Evolutionary conservation across 2,888 invertebrate genomes (phyloP).

Genomic region (Alitta virens): DNA sequence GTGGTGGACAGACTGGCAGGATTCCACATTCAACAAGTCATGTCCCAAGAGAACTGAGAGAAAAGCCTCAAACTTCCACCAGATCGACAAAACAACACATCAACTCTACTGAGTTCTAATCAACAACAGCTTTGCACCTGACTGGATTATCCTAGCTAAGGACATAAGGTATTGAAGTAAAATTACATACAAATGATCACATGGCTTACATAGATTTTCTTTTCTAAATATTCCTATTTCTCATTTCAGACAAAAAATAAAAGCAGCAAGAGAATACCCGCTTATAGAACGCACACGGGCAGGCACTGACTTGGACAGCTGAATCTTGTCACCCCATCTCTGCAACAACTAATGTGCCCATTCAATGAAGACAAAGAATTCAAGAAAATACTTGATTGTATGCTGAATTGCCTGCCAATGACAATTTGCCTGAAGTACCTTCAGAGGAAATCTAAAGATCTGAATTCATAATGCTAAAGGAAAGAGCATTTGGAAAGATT

Average conservation of each 20-base stretch:
- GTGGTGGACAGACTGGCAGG: conserved; percentile 86
- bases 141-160: conserved; percentile 84
- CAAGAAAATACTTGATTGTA: background rate
- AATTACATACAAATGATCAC: no score
- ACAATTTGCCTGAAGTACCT: background rate
- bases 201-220: no score
- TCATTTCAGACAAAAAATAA: conserved; percentile 37
- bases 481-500: background rate
- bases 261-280: conserved; percentile 63
- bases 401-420: background rate
- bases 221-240: no score
- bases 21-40: conserved; percentile 87
- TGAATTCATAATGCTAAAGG: background rate
- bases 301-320: conserved; percentile 68
- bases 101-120: conserved; percentile 81
- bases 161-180: conserved; percentile 80
- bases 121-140: conserved; percentile 85
- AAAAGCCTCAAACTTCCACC: conserved; percentile 87
- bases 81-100: conserved; percentile 84
- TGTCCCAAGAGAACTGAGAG: conserved; percentile 86
- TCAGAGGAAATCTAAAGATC: background rate
- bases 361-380: conserved; percentile 67
- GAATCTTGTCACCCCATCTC: conserved; percentile 75
- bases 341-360: conserved; percentile 78
- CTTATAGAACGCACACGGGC: conserved; percentile 61